Evolutionary conservation across 2,888 invertebrate genomes (phyloP).

Genomic region (Agrochola macilenta): DNA sequence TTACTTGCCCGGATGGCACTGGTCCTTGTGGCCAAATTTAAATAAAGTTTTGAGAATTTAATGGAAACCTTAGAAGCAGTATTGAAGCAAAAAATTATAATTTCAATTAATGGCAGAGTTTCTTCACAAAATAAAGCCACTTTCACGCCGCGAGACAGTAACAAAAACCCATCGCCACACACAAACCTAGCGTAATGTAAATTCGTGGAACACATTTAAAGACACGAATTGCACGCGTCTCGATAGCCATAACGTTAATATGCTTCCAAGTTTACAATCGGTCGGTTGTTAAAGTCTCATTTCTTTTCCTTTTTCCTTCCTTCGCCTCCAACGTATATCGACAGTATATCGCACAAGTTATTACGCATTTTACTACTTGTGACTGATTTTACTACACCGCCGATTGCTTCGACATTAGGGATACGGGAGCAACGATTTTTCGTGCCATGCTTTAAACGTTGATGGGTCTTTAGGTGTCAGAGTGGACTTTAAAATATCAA

Average conservation of each 20-base stretch:
- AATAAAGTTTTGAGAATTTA: background rate
- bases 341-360: conserved; percentile 86
- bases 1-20: no score
- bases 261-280: conserved; percentile 86
- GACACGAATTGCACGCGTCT: conserved; percentile 77
- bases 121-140: conserved; percentile 15
- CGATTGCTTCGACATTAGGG: conserved; percentile 75
- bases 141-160: conserved; percentile 4
- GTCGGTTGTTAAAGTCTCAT: conserved; percentile 77
- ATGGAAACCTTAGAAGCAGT: no score
- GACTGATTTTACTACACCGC: conserved; percentile 88
- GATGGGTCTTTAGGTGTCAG: conserved; percentile 59
- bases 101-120: background rate
- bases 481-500: conserved; percentile 20
- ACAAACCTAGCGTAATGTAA: conserved; percentile 62
- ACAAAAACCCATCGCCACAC: conserved; percentile 21
- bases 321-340: conserved; percentile 79
- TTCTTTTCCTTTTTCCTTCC: conserved; percentile 65
- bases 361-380: conserved; percentile 85
- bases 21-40: background rate
- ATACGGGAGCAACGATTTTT: conserved; percentile 68
- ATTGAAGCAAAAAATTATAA: background rate
- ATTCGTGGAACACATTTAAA: conserved; percentile 79
- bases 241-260: conserved; percentile 73
- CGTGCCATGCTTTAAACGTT: conserved; percentile 60